Conservation (phyloP, 2,113 vertebrate genomes). For the Grallaria varia region DNA sequence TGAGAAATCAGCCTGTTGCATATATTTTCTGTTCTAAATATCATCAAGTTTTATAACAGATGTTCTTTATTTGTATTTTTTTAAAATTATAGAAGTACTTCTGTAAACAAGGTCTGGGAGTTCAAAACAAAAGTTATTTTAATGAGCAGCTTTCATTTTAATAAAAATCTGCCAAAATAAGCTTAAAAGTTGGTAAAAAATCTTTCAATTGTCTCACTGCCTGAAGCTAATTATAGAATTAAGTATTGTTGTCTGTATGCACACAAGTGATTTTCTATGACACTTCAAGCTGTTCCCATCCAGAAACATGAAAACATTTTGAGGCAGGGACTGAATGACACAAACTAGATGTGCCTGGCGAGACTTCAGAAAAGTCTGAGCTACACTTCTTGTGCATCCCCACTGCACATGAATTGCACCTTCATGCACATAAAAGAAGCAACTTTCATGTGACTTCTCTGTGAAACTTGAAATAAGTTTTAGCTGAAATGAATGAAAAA, state of each 20-base stretch:
- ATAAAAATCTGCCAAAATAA: constrained; percentile 40
- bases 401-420: not conserved
- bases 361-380: not conserved
- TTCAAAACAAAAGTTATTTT: constrained; percentile 41
- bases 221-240: constrained; percentile 49
- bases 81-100: not conserved
- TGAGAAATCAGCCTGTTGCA: not conserved
- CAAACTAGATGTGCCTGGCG: not conserved
- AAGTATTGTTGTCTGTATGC: constrained; percentile 2
- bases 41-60: not conserved
- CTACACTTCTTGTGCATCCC: not conserved
- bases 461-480: not conserved
- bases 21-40: not conserved
- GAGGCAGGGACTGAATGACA: not conserved
- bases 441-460: not conserved
- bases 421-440: not conserved
- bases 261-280: constrained; percentile 7
- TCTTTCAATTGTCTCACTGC: not conserved
- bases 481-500: not conserved
- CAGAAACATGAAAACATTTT: constrained; percentile 39
- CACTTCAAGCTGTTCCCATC: constrained; percentile 13
- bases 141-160: constrained; percentile 39
- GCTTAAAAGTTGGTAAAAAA: not conserved
- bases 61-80: constrained; percentile 3
- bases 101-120: not conserved